phyloP scores from a whole-genome alignment of 2,113 vertebrate genomes.

The Trochalopteron elliotii region DNA sequence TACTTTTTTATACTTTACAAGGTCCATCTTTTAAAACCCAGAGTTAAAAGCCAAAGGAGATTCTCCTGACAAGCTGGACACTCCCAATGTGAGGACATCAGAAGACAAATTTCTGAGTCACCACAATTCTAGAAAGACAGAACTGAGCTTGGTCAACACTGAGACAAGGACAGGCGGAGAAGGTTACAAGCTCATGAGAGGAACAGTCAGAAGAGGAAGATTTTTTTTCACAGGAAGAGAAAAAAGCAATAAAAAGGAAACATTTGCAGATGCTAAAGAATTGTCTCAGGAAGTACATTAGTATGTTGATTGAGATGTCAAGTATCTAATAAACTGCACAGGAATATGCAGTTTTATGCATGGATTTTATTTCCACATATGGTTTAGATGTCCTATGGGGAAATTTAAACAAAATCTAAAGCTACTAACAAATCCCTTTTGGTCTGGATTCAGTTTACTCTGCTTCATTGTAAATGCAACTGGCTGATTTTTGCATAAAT shows the following conservation, averaged over 20 bases:
- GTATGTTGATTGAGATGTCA: conserved; percentile 39
- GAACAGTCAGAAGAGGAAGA: not conserved
- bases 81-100: not conserved
- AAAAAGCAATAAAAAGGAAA: conserved; percentile 16
- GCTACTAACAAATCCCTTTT: conserved; percentile 18
- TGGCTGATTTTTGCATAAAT: not conserved
- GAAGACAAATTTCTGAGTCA: not conserved
- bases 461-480: not conserved
- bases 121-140: not conserved
- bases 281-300: conserved; percentile 17
- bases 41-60: not conserved
- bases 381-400: not conserved
- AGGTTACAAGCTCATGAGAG: not conserved
- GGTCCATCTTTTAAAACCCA: not conserved
- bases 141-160: not conserved
- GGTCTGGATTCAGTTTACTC: not conserved
- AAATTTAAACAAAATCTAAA: conserved; percentile 6
- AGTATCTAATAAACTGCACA: conserved; percentile 14
- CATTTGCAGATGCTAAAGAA: not conserved
- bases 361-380: conserved; percentile 42
- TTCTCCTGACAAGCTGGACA: not conserved
- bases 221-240: not conserved
- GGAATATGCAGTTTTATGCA: not conserved
- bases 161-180: not conserved
- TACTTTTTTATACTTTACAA: not conserved